Percentiles rank a stretch among this genome's conserved stretches.
Evolutionary conservation across 2,888 invertebrate genomes (phyloP).

Genomic region (Phania funesta): DNA sequence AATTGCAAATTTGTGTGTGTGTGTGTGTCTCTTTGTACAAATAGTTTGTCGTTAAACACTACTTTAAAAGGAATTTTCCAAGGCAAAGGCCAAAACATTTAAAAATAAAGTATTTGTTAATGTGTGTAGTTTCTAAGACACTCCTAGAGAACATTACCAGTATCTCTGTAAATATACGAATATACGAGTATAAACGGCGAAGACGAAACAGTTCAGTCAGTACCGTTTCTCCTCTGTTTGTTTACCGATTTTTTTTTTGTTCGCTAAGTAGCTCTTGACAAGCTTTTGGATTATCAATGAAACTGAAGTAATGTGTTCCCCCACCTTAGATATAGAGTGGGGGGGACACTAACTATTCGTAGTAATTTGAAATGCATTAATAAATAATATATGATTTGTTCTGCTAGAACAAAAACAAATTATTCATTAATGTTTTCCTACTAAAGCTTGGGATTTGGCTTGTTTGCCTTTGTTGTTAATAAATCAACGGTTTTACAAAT

Average conservation of each 20-base stretch:
- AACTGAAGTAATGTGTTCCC: no score
- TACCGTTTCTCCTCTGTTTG: no score
- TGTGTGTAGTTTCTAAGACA: neutral
- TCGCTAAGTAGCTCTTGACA: no score
- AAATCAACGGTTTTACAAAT: conserved; percentile 45
- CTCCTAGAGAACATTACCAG: no score
- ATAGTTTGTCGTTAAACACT: conserved; percentile 2
- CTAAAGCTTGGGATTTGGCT: conserved; percentile 3
- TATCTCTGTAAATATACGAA: no score
- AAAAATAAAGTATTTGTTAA: neutral
- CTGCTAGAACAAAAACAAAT: neutral
- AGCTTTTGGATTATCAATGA: no score
- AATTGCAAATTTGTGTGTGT: neutral
- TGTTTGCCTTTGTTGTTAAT: neutral
- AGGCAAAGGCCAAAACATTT: no score
- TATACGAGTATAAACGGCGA: no score
- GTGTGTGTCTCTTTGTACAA: neutral
- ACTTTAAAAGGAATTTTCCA: neutral
- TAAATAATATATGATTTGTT: neutral
- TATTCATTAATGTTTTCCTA: conserved; percentile 20
- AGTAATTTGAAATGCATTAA: neutral
- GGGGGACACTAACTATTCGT: neutral
- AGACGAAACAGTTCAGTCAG: no score
- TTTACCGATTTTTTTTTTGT: no score
- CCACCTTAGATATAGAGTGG: no score